Conservation (phyloP, 2,888 invertebrate genomes). For the Apantesis nais region DNA sequence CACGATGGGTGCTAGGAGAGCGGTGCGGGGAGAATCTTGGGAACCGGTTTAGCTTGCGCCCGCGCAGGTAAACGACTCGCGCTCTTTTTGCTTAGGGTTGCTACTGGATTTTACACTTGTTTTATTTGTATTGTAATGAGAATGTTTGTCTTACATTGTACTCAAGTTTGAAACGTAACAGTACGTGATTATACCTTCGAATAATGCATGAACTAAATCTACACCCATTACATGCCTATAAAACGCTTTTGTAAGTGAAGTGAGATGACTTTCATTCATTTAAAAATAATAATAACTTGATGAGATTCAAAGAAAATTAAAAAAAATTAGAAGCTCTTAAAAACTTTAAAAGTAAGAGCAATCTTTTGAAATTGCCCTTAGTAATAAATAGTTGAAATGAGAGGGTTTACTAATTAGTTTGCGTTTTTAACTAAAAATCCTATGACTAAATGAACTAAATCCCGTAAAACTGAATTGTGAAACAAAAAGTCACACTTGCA, state of each 20-base stretch:
- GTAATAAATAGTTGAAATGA: too few relatives aligned
- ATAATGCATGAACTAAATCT: too few relatives aligned
- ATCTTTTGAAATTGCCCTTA: background rate
- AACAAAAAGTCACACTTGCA: conserved; percentile 11
- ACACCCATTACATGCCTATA: background rate
- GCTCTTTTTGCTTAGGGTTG: conserved; percentile 46
- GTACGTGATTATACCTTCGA: background rate
- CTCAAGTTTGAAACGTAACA: background rate
- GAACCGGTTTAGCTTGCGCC: conserved; percentile 78
- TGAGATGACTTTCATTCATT: background rate
- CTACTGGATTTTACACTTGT: conserved; percentile 14
- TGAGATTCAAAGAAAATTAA: background rate
- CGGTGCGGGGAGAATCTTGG: conserved; percentile 59
- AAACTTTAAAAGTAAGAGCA: background rate
- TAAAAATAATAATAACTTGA: background rate
- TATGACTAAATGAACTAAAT: background rate
- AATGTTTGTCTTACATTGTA: background rate
- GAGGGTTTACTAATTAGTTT: background rate
- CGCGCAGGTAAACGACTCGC: conserved; percentile 81
- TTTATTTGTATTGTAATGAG: background rate
- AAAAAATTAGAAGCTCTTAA: background rate
- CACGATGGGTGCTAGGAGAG: conserved; percentile 64
- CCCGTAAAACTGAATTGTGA: background rate
- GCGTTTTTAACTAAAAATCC: background rate
- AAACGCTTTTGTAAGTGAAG: background rate